phyloP scores from a whole-genome alignment of 2,797 vertebrate species.

The Bovichtus diacanthus region DNA sequence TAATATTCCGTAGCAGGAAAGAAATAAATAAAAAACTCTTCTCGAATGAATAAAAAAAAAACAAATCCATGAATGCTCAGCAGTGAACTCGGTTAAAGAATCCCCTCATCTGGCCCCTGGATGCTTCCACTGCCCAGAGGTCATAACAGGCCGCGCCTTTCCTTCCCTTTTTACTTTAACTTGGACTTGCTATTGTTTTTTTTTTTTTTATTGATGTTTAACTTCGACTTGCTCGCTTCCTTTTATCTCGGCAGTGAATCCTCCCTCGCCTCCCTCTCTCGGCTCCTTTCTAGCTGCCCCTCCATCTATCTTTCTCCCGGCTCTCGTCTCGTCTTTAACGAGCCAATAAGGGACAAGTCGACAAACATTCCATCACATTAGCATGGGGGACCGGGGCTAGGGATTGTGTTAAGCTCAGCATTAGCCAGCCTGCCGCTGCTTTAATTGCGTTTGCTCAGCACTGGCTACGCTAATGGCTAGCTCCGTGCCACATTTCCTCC shows the following conservation, averaged over 20 bases:
- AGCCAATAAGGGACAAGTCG: constrained; percentile 68
- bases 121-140: background rate
- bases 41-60: constrained; percentile 2
- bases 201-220: constrained; percentile 30
- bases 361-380: constrained; percentile 74
- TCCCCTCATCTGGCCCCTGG: background rate
- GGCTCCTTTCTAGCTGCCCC: constrained; percentile 2
- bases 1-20: constrained; percentile 2
- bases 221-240: constrained; percentile 3
- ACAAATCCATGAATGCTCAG: background rate
- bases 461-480: constrained; percentile 68
- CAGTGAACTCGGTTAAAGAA: constrained; percentile 3
- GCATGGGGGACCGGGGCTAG: constrained; percentile 51
- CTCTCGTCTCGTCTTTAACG: constrained; percentile 56
- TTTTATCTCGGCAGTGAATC: constrained; percentile 26
- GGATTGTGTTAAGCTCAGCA: constrained; percentile 75
- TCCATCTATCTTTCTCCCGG: constrained; percentile 25
- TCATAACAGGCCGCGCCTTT: background rate
- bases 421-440: constrained; percentile 64
- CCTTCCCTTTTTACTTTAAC: background rate
- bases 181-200: constrained; percentile 18
- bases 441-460: constrained; percentile 79
- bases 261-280: constrained; percentile 4
- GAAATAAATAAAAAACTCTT: background rate
- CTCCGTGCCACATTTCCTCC: constrained; percentile 50